Evolutionary conservation across 2,113 vertebrate genomes (phyloP).

Genomic region (Vimba vimba): DNA sequence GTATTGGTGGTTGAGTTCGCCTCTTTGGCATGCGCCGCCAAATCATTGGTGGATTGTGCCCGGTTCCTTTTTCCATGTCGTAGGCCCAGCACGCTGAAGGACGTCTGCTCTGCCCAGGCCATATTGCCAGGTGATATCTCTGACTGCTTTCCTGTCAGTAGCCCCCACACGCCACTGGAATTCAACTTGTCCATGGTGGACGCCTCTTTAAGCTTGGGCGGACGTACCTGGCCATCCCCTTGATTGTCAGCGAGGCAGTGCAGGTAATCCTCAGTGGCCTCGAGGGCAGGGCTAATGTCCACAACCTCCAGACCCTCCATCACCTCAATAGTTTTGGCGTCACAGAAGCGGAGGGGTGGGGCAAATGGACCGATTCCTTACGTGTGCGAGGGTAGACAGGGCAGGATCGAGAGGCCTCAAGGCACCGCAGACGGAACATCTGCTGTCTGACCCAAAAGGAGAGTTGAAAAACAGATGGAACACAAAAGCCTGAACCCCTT

Average conservation of each 20-base stretch:
- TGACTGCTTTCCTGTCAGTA: conserved; percentile 81
- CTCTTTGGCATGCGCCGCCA: conserved; percentile 83
- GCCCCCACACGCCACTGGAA: conserved; percentile 83
- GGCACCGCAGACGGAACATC: conserved; percentile 49
- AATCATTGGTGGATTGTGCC: conserved; percentile 92
- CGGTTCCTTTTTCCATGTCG: conserved; percentile 86
- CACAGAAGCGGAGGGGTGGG: neutral
- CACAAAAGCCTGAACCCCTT: conserved; percentile 47
- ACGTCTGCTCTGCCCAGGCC: conserved; percentile 81
- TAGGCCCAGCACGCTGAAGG: conserved; percentile 82
- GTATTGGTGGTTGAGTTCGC: conserved; percentile 60
- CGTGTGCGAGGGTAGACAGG: neutral
- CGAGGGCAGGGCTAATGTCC: conserved; percentile 94
- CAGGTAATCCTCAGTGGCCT: conserved; percentile 95
- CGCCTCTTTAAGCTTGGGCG: conserved; percentile 75
- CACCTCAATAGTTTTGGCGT: conserved; percentile 62
- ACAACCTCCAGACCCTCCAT: conserved; percentile 94
- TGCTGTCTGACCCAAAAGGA: conserved; percentile 52
- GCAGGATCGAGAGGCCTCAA: conserved; percentile 41
- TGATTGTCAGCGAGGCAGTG: conserved; percentile 82
- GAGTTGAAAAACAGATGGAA: conserved; percentile 37
- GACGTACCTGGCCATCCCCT: conserved; percentile 70
- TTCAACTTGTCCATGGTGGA: conserved; percentile 77
- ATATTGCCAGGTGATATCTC: conserved; percentile 79
- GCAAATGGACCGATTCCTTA: neutral